These are phyloP conservation scores for Meta bourneti DNA, from an alignment of 2,888 invertebrate species.

Conservation along the genomic window DNA sequence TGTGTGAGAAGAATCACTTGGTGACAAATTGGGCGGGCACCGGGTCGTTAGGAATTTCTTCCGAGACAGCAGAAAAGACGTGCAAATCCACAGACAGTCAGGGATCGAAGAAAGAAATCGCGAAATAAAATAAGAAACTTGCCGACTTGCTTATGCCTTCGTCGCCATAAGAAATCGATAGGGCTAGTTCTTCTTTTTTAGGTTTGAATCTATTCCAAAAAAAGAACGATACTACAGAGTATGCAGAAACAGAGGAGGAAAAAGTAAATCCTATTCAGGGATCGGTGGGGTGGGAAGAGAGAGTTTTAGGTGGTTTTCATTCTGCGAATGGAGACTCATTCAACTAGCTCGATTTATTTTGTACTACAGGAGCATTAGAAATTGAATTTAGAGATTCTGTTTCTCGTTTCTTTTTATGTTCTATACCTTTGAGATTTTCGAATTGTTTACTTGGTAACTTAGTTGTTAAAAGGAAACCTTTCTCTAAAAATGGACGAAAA, in stretches of 20 bases:
- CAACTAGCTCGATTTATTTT: slow-evolving; percentile 39
- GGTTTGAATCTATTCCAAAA: slow-evolving; percentile 27
- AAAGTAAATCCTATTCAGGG: not conserved
- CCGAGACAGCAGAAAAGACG: slow-evolving; percentile 27
- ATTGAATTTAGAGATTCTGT: slow-evolving; percentile 18
- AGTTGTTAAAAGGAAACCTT: not conserved
- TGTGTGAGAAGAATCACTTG: slow-evolving; percentile 27
- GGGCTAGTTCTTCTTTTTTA: slow-evolving; percentile 13
- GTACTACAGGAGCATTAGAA: slow-evolving; percentile 20
- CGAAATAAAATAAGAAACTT: slow-evolving; percentile 12
- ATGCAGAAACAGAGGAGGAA: slow-evolving; percentile 20
- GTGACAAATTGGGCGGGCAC: slow-evolving; percentile 51
- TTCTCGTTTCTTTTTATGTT: not conserved
- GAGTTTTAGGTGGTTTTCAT: slow-evolving; percentile 15
- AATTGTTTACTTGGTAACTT: slow-evolving; percentile 26
- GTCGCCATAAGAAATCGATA: slow-evolving; percentile 28
- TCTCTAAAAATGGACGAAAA: not conserved
- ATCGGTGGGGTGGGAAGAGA: not conserved
- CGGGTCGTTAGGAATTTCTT: slow-evolving; percentile 49
- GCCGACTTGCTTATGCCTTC: slow-evolving; percentile 22
- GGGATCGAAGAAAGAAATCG: slow-evolving; percentile 8
- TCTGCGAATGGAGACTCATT: slow-evolving; percentile 5
- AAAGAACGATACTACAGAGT: slow-evolving; percentile 1
- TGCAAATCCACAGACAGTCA: slow-evolving; percentile 2
- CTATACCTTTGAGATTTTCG: slow-evolving; percentile 21